Percentiles rank a stretch among this genome's conserved stretches.
Conservation (phyloP, 1,140 invertebrate genomes). For the Conus ventricosus region DNA sequence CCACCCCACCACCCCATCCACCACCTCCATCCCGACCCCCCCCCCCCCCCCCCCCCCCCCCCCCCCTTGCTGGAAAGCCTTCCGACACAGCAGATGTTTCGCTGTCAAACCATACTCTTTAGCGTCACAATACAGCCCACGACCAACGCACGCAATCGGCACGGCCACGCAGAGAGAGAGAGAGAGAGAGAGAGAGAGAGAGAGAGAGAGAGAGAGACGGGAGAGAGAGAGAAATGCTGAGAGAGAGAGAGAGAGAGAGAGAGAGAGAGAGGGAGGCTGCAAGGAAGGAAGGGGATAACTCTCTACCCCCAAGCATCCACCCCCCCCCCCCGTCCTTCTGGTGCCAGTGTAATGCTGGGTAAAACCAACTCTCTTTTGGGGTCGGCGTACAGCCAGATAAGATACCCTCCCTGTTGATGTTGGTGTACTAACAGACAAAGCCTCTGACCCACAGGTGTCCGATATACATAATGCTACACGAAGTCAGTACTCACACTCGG, state of each 20-base stretch:
- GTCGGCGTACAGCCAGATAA: no score
- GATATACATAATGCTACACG: no score
- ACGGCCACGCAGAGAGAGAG: not conserved
- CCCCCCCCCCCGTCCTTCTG: no score
- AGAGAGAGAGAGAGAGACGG: not conserved
- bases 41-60: not conserved
- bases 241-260: not conserved
- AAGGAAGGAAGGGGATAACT: not conserved
- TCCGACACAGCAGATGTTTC: not conserved
- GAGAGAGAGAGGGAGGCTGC: not conserved
- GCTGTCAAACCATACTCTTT: not conserved
- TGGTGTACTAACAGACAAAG: no score
- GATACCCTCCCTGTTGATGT: no score
- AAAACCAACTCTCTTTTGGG: no score
- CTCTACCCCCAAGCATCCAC: no score
- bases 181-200: conserved; percentile 15
- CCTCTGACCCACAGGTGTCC: no score
- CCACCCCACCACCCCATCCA: not conserved
- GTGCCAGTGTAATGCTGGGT: no score
- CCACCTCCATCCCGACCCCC: not conserved
- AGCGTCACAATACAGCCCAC: not conserved
- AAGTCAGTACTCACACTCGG: no score
- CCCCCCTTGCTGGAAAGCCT: not conserved
- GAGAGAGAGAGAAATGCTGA: not conserved
- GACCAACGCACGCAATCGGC: not conserved